Base-by-base conservation (phyloP, 2,113 vertebrate genomes). In the Hippocampus abdominalis region DNA sequence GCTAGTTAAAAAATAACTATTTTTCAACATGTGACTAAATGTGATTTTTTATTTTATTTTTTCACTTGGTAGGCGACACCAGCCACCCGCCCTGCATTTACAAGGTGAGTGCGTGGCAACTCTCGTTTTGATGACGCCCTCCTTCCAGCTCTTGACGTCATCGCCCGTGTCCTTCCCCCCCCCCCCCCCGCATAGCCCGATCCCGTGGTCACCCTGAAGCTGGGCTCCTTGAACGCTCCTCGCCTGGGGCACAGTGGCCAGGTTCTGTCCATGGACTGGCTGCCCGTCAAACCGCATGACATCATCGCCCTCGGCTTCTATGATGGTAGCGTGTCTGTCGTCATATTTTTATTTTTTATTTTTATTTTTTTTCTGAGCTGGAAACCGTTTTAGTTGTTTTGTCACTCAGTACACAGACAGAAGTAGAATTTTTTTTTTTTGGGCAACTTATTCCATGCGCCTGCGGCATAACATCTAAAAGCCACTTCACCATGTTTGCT, bases 191-290 rank as follows among this genome's bases (percentile, higher is more conserved):
- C 89, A 12, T 91, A 94, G 79, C 88, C 88, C 5, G 27, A 64
- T 21, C 81, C 46, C 0, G 80, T 95, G 0, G 77, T 95, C n/a
- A 91, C 89, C 0, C 86, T 98, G 53, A 95, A 94, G 75, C 89
- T 97, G 71, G 96, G 96, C 44, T 94, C 96, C 8, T 70, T 94
- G 64, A 94, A 94, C 84, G 89, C 92, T 0, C 89, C 92, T 39
- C 90, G 84, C 0, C 60, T 70, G 0, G 80, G 91, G 0, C 89
- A 81, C 46, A 95, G 93, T 0, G 96, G 96, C 3, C 94, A 95
- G 73, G 95, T 96, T 75, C 93, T 97, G 84, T 92, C 91, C 51
- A 83, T 97, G 83, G 95, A 96, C 57, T 98, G 96, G 97, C 87
- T 95, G 83, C 94, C 95, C 0, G 81, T 90, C 62, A 94, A 94